A percentile compares a stretch with the other conserved stretches of the same genome.
phyloP scores from a whole-genome alignment of 92 coral and sea anemone species.

The Siderastrea radians region DNA sequence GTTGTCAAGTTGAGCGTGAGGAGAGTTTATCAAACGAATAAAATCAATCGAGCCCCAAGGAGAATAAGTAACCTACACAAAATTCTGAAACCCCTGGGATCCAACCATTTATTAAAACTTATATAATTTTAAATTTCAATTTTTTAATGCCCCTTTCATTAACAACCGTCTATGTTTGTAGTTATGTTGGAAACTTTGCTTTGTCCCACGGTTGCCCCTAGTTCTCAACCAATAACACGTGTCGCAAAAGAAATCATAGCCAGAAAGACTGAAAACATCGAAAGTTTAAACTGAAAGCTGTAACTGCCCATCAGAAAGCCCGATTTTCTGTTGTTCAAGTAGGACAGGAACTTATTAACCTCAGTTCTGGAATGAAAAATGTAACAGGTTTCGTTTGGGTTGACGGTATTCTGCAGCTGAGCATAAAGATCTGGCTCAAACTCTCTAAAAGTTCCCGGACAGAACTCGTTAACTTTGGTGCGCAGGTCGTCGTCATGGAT shows the following conservation, averaged over 20 bases:
- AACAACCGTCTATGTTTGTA: too few species aligned
- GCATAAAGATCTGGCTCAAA: constrained; percentile 29
- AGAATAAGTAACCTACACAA: too few species aligned
- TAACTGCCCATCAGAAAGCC: constrained; percentile 77
- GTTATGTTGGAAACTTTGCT: too few species aligned
- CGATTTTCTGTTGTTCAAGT: constrained; percentile 59
- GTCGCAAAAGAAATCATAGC: constrained; percentile 61
- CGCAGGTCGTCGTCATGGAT: constrained; percentile 58
- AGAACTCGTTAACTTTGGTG: constrained; percentile 59
- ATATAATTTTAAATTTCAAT: too few species aligned
- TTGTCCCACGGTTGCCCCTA: too few species aligned
- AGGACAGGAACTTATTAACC: constrained; percentile 65
- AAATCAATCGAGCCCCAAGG: too few species aligned
- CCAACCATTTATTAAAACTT: too few species aligned
- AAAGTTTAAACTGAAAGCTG: constrained; percentile 70
- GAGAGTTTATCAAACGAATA: too few species aligned
- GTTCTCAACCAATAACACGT: constrained; percentile 28
- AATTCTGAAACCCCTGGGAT: too few species aligned
- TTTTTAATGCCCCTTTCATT: too few species aligned
- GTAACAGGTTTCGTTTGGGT: constrained; percentile 26
- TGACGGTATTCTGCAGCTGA: neutral
- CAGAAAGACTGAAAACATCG: constrained; percentile 61
- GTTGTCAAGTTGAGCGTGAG: too few species aligned
- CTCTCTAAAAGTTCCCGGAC: constrained; percentile 56
- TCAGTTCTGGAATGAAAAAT: constrained; percentile 65